Evolutionary conservation across 2,797 vertebrate species (phyloP), one percentile per base, ranked within the genome.

Genomic region (Rhinophrynus dorsalis): DNA sequence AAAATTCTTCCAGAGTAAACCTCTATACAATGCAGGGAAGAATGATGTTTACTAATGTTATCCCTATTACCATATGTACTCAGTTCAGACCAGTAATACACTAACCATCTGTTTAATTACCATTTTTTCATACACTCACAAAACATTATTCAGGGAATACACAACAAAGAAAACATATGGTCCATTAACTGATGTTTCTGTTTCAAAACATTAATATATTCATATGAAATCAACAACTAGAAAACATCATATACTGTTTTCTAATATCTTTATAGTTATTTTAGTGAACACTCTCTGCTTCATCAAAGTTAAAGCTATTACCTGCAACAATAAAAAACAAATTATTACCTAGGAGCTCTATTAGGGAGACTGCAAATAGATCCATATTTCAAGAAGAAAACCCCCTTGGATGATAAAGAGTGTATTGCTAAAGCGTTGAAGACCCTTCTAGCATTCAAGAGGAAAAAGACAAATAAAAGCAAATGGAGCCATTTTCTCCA

Each of bases 311-410:
- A 64, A 20, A 52, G 20, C 33, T 13, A 37, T 44, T 61, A 47
- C 58, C 12, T 65, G 62, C 32, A 44, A 32, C 26, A 44, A 42
- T 44, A 54, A 42, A 61, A 65, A n/a, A 7, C 10, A 54, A 61
- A 32, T 55, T 30, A 55, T 54, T 32, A 21, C 21, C 15, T 54
- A 50, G 30, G 54, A 30, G 37, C n/a, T 21, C 35, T 55, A 17
- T 26, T 30, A 48, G 5, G 13, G n/a, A 63, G 37, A 48, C 20
- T 27, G 24, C 47, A 54, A 18, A 42, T 54, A 11, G 21, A n/a
- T 35, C 51, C 35, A 29, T 33, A 33, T 45, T 44, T 52, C 13
- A 67, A 17, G 18, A 9, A 56, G 27, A 67, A 67, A n/a, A n/a
- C n/a, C n/a, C n/a, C n/a, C n/a, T n/a, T n/a, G n/a, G n/a, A n/a